Percentiles rank a stretch among this genome's conserved stretches.
These are phyloP conservation scores for Noctuana brunneofusca DNA, from an alignment of 2,888 invertebrate genomes.

Conservation along the genomic window DNA sequence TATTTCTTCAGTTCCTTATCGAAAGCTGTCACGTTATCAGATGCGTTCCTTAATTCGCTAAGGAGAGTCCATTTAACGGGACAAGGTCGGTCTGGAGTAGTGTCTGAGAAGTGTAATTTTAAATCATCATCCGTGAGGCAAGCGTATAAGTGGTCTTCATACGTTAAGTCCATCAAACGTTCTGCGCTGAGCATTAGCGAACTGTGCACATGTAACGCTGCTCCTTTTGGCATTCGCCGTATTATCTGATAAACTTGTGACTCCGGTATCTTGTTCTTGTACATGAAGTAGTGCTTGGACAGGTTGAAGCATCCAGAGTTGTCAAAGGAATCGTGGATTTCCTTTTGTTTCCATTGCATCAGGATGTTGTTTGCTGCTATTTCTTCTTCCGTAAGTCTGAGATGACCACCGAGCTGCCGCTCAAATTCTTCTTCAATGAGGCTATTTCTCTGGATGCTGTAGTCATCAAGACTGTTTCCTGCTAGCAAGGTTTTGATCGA, in stretches of 20 bases:
- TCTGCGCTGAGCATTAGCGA: conserved; percentile 84
- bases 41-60: conserved; percentile 68
- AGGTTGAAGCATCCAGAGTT: conserved; percentile 83
- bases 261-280: conserved; percentile 80
- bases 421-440: conserved; percentile 68
- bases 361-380: conserved; percentile 78
- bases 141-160: conserved; percentile 83
- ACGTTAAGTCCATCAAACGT: conserved; percentile 84
- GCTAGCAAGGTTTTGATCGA: conserved; percentile 39
- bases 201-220: conserved; percentile 87
- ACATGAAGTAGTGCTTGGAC: conserved; percentile 85
- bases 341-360: conserved; percentile 80
- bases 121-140: conserved; percentile 62
- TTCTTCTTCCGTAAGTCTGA: conserved; percentile 75
- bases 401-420: conserved; percentile 73
- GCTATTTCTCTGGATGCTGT: conserved; percentile 48
- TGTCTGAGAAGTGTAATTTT: conserved; percentile 63
- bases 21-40: conserved; percentile 69
- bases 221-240: conserved; percentile 88
- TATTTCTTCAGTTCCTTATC: conserved; percentile 78
- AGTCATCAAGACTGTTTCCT: conserved; percentile 46
- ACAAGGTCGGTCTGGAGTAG: conserved; percentile 60
- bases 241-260: conserved; percentile 87
- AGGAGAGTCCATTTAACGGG: conserved; percentile 74
- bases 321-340: conserved; percentile 73